These are phyloP conservation scores for Peromyscus maniculatus DNA, from an alignment of 2,113 vertebrate genomes.

Conservation along the genomic window DNA sequence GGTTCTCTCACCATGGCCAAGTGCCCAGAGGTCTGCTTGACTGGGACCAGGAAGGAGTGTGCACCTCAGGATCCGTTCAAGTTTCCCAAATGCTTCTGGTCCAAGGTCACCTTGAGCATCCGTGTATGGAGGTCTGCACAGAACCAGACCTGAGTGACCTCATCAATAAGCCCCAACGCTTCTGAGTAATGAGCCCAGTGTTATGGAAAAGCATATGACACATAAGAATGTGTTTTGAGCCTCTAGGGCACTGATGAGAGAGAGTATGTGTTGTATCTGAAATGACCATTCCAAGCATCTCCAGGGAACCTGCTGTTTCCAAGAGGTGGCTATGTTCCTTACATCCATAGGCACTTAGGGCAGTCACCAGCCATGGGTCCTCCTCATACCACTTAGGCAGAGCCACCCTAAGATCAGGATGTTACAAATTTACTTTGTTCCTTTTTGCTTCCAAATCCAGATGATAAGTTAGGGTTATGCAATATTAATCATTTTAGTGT, in stretches of 20 bases:
- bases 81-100: background rate
- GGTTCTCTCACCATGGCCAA: background rate
- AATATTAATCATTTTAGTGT: background rate
- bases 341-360: fast-evolving
- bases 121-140: fast-evolving
- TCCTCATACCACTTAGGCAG: fast-evolving
- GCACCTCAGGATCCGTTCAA: background rate
- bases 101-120: background rate
- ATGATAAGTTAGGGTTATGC: background rate
- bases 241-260: background rate
- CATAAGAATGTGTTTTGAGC: background rate
- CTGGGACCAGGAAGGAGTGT: fast-evolving
- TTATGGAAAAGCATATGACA: background rate
- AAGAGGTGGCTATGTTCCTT: background rate
- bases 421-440: background rate
- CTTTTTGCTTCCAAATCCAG: background rate
- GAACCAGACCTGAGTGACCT: fast-evolving
- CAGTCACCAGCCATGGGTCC: fast-evolving
- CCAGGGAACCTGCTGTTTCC: background rate
- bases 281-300: fast-evolving
- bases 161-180: background rate
- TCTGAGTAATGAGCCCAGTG: background rate
- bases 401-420: background rate
- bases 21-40: background rate
- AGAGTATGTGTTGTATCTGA: background rate